These are phyloP conservation scores for Podarcis siculus DNA, from an alignment of 2,797 vertebrate genomes.

Conservation along the genomic window DNA sequence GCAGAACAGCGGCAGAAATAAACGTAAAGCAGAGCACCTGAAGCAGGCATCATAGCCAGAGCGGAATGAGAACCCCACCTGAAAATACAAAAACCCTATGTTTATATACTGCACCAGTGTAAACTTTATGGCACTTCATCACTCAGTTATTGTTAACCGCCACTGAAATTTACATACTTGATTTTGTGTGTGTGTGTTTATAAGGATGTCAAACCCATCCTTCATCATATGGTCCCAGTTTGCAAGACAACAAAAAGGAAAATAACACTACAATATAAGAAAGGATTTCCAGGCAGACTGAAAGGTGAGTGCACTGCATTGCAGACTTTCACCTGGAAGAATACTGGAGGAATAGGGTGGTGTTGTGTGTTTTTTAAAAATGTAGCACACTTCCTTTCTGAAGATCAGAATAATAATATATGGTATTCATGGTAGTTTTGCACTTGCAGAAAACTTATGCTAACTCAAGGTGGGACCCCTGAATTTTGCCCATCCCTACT, in stretches of 20 bases:
- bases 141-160: background rate
- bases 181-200: too few relatives aligned
- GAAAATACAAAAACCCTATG: background rate
- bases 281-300: background rate
- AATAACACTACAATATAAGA: background rate
- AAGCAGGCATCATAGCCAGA: constrained; percentile 2
- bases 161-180: background rate
- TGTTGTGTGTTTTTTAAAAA: background rate
- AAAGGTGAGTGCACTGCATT: background rate
- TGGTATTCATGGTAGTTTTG: background rate
- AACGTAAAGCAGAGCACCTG: constrained; percentile 18
- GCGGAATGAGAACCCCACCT: background rate
- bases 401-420: background rate
- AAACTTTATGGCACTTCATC: background rate
- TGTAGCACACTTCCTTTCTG: background rate
- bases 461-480: background rate
- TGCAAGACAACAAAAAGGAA: too few relatives aligned
- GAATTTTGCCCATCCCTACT: background rate
- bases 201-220: too few relatives aligned
- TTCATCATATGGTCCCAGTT: too few relatives aligned
- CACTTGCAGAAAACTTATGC: background rate
- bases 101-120: background rate
- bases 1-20: constrained; percentile 30
- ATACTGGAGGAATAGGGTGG: background rate
- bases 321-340: background rate